Conservation (phyloP, 2,888 invertebrate genomes). For the Xestia ashworthii region DNA sequence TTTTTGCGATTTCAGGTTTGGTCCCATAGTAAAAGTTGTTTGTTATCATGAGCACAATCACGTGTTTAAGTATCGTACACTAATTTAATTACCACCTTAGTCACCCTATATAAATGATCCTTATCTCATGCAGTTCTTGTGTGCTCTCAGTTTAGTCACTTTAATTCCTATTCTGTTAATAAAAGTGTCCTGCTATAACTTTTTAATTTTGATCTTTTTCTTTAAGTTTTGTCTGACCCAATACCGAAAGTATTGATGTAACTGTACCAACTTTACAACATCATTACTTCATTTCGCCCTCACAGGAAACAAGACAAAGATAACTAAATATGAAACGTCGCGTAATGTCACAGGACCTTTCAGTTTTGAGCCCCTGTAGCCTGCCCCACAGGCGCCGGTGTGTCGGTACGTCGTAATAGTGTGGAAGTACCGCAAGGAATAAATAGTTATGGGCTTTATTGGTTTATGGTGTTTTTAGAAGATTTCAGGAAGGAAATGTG, state of each 20-base stretch:
- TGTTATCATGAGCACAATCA: too few species aligned
- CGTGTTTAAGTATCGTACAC: too few species aligned
- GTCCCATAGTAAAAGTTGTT: too few species aligned
- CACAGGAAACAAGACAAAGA: slow-evolving; percentile 16
- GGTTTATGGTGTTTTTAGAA: slow-evolving; percentile 57
- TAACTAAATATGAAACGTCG: slow-evolving; percentile 47
- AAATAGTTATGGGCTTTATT: slow-evolving; percentile 41
- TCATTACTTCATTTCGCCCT: neutral
- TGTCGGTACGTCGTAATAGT: slow-evolving; percentile 60
- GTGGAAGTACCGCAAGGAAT: slow-evolving; percentile 45
- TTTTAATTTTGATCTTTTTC: neutral
- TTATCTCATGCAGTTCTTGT: neutral
- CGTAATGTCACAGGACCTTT: slow-evolving; percentile 60
- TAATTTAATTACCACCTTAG: too few species aligned
- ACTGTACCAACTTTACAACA: neutral
- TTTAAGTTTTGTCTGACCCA: neutral
- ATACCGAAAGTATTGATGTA: neutral
- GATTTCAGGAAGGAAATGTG: slow-evolving; percentile 4
- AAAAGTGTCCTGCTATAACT: neutral
- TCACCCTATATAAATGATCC: too few species aligned
- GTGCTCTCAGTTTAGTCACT: neutral
- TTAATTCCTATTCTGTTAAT: neutral
- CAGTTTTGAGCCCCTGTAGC: slow-evolving; percentile 44
- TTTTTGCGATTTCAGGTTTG: too few species aligned
- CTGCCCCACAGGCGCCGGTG: slow-evolving; percentile 69